Base-by-base conservation (phyloP, 1,140 invertebrate species). In the Drosophila sechellia region DNA sequence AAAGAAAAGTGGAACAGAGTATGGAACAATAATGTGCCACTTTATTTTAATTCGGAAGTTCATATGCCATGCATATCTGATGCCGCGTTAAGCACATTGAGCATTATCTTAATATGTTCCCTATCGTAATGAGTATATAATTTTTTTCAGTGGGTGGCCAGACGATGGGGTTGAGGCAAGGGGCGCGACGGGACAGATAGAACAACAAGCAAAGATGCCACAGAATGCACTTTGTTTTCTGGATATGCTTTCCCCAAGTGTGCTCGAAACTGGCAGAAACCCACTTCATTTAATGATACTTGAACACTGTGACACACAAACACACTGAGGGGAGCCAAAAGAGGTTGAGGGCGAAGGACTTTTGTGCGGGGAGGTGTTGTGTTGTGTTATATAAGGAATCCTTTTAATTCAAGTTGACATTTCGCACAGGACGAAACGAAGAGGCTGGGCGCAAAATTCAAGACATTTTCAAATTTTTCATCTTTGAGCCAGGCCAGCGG, bases 261-360 rank as follows among this genome's bases (percentile, higher is more conserved):
- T 90, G 77, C 87, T 90, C 84, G 83, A 87, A 89, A 90, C 87
- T 90, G 87, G 81, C 81, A 91, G 81, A 89, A 91, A 91, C 85
- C 90, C 90, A 91, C 90, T 91, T 91, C 81, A 90, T 91, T 91
- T 91, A 91, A 91, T 91, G 90, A 91, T 90, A 91, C 90, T 91
- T 86, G 87, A 90, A 90, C 85, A 90, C 84, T 89, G 84, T 87
- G 84, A 89, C 84, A 87, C 84, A 87, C 84, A 87, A 87, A 87
- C 84, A 89, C 84, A 89, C 76, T 87, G 79, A 83, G 52, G 42
- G 52, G 71, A 64, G 64, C 50, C 20, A 45, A 17, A 43, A 10
- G 42, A 6, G 42, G 15, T n/a, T n/a, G 45, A 11, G 31, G 42
- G 31, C 52, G 22, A 52, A 11, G 57, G 58, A 54, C 57, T 61